A percentile compares a stretch with the other conserved stretches of the same genome.
phyloP scores from a whole-genome alignment of 2,888 invertebrate genomes.

The Drosophila birchii region DNA sequence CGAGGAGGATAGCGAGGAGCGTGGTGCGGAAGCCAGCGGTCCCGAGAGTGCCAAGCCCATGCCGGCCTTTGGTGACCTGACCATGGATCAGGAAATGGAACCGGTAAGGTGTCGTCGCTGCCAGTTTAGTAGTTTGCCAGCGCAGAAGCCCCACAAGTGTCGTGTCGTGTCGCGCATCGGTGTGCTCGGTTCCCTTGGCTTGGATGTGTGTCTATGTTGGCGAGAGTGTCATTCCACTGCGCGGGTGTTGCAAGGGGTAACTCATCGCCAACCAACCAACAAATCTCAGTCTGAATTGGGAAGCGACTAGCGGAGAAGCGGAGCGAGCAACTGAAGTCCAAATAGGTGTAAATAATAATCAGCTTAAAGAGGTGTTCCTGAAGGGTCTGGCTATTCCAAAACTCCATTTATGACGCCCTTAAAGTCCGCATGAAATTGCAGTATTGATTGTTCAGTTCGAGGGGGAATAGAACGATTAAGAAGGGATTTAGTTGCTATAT shows the following conservation, averaged over 20 bases:
- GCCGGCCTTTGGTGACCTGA: conserved; percentile 85
- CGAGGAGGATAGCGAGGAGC: conserved; percentile 42
- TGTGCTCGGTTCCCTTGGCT: conserved; percentile 20
- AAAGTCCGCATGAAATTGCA: not conserved
- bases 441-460: not conserved
- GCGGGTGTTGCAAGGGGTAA: conserved; percentile 14
- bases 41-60: conserved; percentile 85
- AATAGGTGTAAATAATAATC: conserved; percentile 33
- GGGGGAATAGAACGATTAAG: no score
- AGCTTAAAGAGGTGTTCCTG: conserved; percentile 8
- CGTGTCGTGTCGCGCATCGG: conserved; percentile 21
- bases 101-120: conserved; percentile 80
- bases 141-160: conserved; percentile 72
- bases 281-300: conserved; percentile 34
- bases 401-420: not conserved
- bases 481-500: not conserved
- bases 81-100: conserved; percentile 84
- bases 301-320: conserved; percentile 29
- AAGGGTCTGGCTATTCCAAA: conserved; percentile 2
- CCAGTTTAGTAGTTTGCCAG: conserved; percentile 35
- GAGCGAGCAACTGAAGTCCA: conserved; percentile 6
- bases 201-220: conserved; percentile 14
- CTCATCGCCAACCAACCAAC: conserved; percentile 22
- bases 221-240: conserved; percentile 59
- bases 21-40: conserved; percentile 14